Conservation (phyloP, 1,140 invertebrate species). For the Eumaeus atala region DNA sequence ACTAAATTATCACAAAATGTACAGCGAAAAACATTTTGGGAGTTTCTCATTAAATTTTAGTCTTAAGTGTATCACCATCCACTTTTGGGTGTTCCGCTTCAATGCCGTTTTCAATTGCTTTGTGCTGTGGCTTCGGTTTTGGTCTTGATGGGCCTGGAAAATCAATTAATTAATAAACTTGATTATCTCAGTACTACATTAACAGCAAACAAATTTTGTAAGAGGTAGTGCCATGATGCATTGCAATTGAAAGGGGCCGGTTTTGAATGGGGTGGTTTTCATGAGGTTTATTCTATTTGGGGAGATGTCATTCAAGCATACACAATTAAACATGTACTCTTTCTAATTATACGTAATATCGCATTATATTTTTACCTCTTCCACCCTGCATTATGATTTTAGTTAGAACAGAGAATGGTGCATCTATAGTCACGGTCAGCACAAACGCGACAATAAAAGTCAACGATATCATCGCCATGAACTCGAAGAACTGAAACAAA, state of each 20-base stretch:
- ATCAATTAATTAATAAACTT: background rate
- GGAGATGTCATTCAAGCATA: too few relatives aligned
- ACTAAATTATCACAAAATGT: too few relatives aligned
- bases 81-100: background rate
- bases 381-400: slow-evolving; percentile 30
- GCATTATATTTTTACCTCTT: slow-evolving; percentile 21
- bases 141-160: background rate
- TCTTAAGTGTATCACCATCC: background rate
- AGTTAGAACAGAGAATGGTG: slow-evolving; percentile 37
- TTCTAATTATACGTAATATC: too few relatives aligned
- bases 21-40: background rate
- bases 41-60: background rate
- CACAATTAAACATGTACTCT: too few relatives aligned
- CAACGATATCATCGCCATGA: slow-evolving; percentile 26
- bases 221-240: too few relatives aligned
- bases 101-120: background rate
- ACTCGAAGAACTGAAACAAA: slow-evolving; percentile 36
- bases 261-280: too few relatives aligned
- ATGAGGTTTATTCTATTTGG: too few relatives aligned
- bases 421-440: slow-evolving; percentile 35
- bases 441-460: slow-evolving; percentile 29
- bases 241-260: too few relatives aligned
- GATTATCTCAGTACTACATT: too few relatives aligned
- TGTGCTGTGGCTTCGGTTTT: background rate
- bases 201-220: too few relatives aligned